These are phyloP conservation scores for Leiothrix lutea DNA, from an alignment of 2,113 vertebrate genomes.

Conservation along the genomic window DNA sequence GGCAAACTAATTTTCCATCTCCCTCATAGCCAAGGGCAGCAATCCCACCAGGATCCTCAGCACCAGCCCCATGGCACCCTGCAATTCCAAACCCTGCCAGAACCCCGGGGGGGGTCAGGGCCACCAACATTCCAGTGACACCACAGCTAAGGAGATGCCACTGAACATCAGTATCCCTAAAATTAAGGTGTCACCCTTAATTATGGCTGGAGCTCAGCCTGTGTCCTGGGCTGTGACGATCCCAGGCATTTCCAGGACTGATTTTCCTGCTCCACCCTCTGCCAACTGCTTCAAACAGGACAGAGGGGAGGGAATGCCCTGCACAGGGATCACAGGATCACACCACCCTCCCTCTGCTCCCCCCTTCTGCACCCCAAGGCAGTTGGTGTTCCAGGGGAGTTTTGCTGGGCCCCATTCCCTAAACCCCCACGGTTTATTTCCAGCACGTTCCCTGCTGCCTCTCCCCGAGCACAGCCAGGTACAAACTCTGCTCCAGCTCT, in stretches of 20 bases:
- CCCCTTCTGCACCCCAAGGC: background rate
- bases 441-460: background rate
- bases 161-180: background rate
- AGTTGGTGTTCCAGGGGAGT: background rate
- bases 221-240: accelerated
- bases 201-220: background rate
- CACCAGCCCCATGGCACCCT: accelerated
- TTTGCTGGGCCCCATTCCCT: accelerated
- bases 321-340: background rate
- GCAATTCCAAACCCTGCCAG: background rate
- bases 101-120: accelerated
- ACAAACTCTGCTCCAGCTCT: background rate
- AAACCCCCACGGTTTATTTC: accelerated
- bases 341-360: background rate
- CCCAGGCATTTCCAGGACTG: background rate
- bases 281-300: accelerated
- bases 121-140: background rate
- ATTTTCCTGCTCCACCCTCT: background rate
- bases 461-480: background rate
- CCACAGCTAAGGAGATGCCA: background rate
- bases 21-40: accelerated
- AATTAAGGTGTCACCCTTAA: background rate
- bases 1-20: background rate
- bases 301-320: too few species aligned
- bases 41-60: accelerated